phyloP scores from a whole-genome alignment of 2,888 invertebrate genomes.

The Cynaeus angustus region DNA sequence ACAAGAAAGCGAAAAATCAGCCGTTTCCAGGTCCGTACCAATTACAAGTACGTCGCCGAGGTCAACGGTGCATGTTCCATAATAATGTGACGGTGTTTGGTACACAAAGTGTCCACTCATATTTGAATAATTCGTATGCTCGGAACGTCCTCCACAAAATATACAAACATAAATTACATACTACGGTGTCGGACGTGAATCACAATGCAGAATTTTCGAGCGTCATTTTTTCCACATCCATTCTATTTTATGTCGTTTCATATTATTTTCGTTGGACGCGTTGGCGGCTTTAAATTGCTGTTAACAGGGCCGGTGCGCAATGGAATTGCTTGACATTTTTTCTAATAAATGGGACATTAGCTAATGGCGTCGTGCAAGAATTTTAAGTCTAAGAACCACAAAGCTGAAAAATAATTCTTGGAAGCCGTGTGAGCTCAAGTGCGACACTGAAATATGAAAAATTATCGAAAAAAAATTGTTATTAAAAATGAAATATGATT shows the following conservation, averaged over 20 bases:
- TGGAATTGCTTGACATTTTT: no score
- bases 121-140: slow-evolving; percentile 60
- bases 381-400: no score
- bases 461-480: no score
- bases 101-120: slow-evolving; percentile 56
- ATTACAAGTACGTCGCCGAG: slow-evolving; percentile 54
- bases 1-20: no score
- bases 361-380: no score
- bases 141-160: slow-evolving; percentile 53
- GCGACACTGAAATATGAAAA: no score
- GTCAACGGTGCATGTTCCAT: slow-evolving; percentile 61
- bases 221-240: slow-evolving; percentile 20
- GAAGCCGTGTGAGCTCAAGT: no score
- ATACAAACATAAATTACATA: slow-evolving; percentile 50
- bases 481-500: no score
- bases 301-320: slow-evolving; percentile 1
- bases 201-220: slow-evolving; percentile 46
- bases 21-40: slow-evolving; percentile 31
- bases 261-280: slow-evolving; percentile 12
- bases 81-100: slow-evolving; percentile 59
- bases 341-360: no score
- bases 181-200: slow-evolving; percentile 46
- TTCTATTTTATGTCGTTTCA: slow-evolving; percentile 7
- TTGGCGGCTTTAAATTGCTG: slow-evolving; percentile 19
- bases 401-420: no score